A percentile compares a stretch with the other conserved stretches of the same genome.
Conservation (phyloP, 2,113 vertebrate genomes). For the Stigmatopora nigra region DNA sequence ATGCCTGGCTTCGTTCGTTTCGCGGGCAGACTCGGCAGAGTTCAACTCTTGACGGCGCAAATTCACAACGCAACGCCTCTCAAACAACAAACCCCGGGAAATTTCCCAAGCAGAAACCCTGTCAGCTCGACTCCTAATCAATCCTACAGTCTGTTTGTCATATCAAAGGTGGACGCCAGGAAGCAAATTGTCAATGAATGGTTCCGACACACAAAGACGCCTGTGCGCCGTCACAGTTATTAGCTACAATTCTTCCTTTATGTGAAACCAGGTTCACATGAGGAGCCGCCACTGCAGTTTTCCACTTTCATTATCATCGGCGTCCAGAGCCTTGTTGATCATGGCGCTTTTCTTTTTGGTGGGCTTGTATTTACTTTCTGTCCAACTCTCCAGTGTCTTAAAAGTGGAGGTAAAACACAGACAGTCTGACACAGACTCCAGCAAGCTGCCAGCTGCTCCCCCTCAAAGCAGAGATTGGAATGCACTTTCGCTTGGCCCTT, state of each 20-base stretch:
- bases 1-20: constrained; percentile 37
- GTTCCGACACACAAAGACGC: constrained; percentile 15
- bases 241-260: constrained; percentile 38
- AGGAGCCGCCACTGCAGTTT: constrained; percentile 18
- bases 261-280: constrained; percentile 15
- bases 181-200: constrained; percentile 5
- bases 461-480: constrained; percentile 47
- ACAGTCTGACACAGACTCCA: constrained; percentile 37
- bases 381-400: constrained; percentile 9
- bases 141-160: not conserved
- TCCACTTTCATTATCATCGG: constrained; percentile 5
- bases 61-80: constrained; percentile 53
- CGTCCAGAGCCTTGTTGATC: constrained; percentile 8
- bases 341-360: constrained; percentile 6
- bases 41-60: constrained; percentile 37
- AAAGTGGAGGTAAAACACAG: constrained; percentile 31
- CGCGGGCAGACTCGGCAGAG: constrained; percentile 49
- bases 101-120: constrained; percentile 44
- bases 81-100: constrained; percentile 39
- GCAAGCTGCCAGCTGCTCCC: constrained; percentile 46
- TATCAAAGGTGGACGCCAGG: not conserved
- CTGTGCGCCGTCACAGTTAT: constrained; percentile 14
- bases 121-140: constrained; percentile 35
- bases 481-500: constrained; percentile 53
- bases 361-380: constrained; percentile 13